Conservation (phyloP, 1,140 invertebrate genomes). For the Mesaphorura yosii region DNA sequence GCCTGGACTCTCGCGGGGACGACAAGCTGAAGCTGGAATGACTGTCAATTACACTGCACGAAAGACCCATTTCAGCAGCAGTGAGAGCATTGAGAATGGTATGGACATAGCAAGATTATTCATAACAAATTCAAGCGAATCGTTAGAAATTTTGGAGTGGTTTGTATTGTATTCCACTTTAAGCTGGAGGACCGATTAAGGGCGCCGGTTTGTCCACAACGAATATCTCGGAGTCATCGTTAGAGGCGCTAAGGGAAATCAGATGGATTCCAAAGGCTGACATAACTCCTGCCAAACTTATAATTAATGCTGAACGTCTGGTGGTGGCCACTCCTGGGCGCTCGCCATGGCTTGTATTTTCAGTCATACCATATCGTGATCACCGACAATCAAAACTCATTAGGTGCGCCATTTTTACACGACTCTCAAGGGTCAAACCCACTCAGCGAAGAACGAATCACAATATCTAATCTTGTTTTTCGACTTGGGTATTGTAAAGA, state of each 20-base stretch:
- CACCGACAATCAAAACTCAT: too few relatives aligned
- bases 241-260: not conserved
- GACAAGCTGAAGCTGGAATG: too few relatives aligned
- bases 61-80: conserved; percentile 50
- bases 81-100: conserved; percentile 49
- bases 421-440: too few relatives aligned
- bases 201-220: too few relatives aligned
- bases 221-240: conserved; percentile 30
- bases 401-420: too few relatives aligned
- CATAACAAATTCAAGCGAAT: too few relatives aligned
- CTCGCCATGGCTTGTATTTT: conserved; percentile 68
- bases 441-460: too few relatives aligned
- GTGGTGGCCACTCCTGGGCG: conserved; percentile 57
- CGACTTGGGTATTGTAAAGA: too few relatives aligned
- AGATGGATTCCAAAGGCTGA: not conserved
- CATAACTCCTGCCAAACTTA: conserved; percentile 40
- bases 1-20: too few relatives aligned
- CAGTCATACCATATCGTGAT: conserved; percentile 68
- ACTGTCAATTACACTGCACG: too few relatives aligned
- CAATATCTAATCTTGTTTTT: too few relatives aligned
- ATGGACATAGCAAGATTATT: not conserved
- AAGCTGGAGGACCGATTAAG: conserved; percentile 13
- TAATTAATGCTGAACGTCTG: conserved; percentile 59
- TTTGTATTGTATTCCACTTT: not conserved
- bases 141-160: too few relatives aligned